Evolutionary conservation across 64 coral and sea anemone genomes (phyloP).

Genomic region (Dendrophyllia cribrosa): DNA sequence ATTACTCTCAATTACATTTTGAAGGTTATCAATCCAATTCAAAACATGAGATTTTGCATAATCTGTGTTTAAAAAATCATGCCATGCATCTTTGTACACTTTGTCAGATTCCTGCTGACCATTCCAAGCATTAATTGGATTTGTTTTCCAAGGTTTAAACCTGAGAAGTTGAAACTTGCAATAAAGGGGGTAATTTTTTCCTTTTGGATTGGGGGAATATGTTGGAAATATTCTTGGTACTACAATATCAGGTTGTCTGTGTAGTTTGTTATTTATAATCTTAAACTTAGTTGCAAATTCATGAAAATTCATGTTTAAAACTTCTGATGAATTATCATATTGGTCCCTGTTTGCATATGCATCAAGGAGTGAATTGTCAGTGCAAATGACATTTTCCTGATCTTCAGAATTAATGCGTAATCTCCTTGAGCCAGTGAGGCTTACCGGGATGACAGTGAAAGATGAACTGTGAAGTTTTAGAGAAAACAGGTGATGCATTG

Average conservation of each 20-base stretch:
- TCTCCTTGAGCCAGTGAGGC: slow-evolving; percentile 15
- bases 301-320: slow-evolving; percentile 50
- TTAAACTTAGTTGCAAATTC: slow-evolving; percentile 53
- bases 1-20: slow-evolving; percentile 11
- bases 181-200: slow-evolving; percentile 25
- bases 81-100: slow-evolving; percentile 18
- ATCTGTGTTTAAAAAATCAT: slow-evolving; percentile 36
- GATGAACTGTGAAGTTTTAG: slow-evolving; percentile 29
- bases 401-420: slow-evolving; percentile 8
- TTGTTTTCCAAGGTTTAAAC: slow-evolving; percentile 53
- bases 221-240: no score
- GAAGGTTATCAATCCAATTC: slow-evolving; percentile 52
- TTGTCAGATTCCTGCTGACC: slow-evolving; percentile 18
- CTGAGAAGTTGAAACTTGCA: slow-evolving; percentile 50
- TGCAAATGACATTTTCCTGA: neutral
- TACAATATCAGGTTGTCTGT: slow-evolving; percentile 40
- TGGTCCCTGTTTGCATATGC: slow-evolving; percentile 35
- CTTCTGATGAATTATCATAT: slow-evolving; percentile 17
- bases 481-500: slow-evolving; percentile 42
- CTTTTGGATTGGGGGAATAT: slow-evolving; percentile 45
- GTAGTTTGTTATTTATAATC: slow-evolving; percentile 36
- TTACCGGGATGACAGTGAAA: slow-evolving; percentile 21
- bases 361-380: slow-evolving; percentile 45
- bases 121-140: slow-evolving; percentile 27
- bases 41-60: slow-evolving; percentile 22